Base-by-base conservation (phyloP, 2,113 vertebrate species). In the Stigmatopora argus region DNA sequence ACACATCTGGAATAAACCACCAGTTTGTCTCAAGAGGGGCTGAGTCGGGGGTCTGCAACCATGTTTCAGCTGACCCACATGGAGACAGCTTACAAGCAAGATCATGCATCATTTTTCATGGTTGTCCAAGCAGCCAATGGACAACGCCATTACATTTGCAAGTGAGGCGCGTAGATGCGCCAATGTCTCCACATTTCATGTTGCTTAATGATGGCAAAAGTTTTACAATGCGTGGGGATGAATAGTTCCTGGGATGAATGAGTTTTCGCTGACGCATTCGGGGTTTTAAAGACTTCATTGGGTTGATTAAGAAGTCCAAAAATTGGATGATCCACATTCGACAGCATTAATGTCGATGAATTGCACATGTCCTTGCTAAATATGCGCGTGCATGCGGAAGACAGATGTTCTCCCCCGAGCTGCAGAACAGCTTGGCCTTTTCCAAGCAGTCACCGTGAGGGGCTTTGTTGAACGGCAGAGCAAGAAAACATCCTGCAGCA, bases 401-500 rank as follows among this genome's bases (percentile, higher is more conserved):
- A 85, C 86, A 87, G 82, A 82, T 85, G 82, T 52, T 46, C 74
- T 4, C 75, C 84, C 79, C 69, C 38, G 0, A 85, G 86, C 87
- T 21, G 70, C 8, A 68, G 69, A 80, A 76, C 75, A 57, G 73
- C 79, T 80, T 66, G 79, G 86, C 75, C 74, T 79, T 83, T 85
- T 75, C 34, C 38, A 48, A 73, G 71, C 72, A 60, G 74, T 77
- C 0, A 62, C 82, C 75, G 70, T 61, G 62, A 78, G 78, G 55
- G 62, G 47, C 70, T 78, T 72, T 78, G 83, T 63, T 67, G 77
- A 85, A 88, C 80, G 78, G 85, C 77, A 71, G 74, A 79, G 76
- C 76, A 62, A 61, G 74, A 84, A 90, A 87, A 85, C 82, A 87
- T 88, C 86, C 87, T 77, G 56, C 74, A 83, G 86, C 74, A 74